Base-by-base conservation (phyloP, 2,113 vertebrate species). In the Patagioenas fasciata region DNA sequence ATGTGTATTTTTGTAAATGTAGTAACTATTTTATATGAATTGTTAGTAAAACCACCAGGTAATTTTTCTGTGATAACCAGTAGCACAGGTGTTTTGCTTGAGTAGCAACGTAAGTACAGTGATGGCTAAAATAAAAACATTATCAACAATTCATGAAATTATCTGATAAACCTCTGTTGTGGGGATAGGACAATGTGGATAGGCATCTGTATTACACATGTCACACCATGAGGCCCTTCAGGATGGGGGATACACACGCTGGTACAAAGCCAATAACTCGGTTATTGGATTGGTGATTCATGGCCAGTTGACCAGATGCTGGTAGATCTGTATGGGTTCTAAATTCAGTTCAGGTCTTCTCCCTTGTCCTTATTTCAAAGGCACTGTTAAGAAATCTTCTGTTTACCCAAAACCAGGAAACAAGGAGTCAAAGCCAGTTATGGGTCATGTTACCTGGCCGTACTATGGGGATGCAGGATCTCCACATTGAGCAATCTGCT, bases 381-480 rank as follows among this genome's bases (percentile, higher is more conserved):
- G 17, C 4, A 5, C 12, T 16, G 47, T 34, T 29, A 38, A 13
- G 34, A 77, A n/a, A 18, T 5, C 32, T 40, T 36, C 8, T 36
- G 29, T 40, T 85, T 29, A 34, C 18, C 14, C 32, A 18, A 81
- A 60, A 2, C 5, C 10, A 70, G 60, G 32, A 66, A 58, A n/a
- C 1, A 1, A 12, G 23, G 40, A 62, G 26, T 4, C 3, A 2
- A 32, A 62, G 48, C 3, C 29, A 8, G 19, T 34, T 36, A 3
- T 0, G 1, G 29, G 29, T 44, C 6, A 4, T 17, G 3, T n/a
- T 44, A 15, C 26, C 32, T 32, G 48, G 31, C 28, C 8, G 2
- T 11, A 2, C 7, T 7, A 13, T 4, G 4, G 14, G 51, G 25
- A 32, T 2, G 5, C 13, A 42, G 26, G 3, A 48, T 48, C 6